phyloP scores from a whole-genome alignment of 2,797 vertebrate genomes.

The Kryptopterus vitreolus region DNA sequence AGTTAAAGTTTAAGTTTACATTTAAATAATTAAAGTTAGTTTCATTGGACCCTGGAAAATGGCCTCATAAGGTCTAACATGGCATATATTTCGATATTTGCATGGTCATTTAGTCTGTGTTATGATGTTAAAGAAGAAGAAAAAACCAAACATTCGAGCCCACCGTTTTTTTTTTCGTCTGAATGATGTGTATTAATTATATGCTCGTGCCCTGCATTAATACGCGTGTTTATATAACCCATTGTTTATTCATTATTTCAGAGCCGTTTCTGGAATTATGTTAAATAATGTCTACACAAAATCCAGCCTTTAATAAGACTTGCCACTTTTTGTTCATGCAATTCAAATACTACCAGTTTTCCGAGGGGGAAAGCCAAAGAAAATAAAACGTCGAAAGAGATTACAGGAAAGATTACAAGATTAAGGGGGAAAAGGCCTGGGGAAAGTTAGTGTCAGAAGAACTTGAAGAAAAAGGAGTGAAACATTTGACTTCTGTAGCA shows the following conservation, averaged over 20 bases:
- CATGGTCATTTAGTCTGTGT: neutral
- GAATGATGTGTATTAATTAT: slow-evolving; percentile 76
- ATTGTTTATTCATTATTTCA: slow-evolving; percentile 84
- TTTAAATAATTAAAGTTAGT: too few relatives aligned
- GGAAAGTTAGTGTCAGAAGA: neutral
- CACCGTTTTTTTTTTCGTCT: slow-evolving; percentile 48
- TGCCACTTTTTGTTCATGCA: slow-evolving; percentile 80
- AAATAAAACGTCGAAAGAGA: slow-evolving; percentile 54
- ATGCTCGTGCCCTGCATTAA: slow-evolving; percentile 78
- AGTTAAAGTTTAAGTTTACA: neutral
- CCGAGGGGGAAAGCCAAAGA: slow-evolving; percentile 72
- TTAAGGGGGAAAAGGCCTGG: slow-evolving; percentile 2
- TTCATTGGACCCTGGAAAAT: neutral
- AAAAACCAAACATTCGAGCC: neutral
- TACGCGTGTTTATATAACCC: slow-evolving; percentile 77
- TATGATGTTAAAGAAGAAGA: neutral
- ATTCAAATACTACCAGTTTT: slow-evolving; percentile 76
- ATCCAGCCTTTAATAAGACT: slow-evolving; percentile 77
- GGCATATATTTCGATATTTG: neutral
- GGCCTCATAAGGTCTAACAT: neutral
- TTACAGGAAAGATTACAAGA: slow-evolving; percentile 40
- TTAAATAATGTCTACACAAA: slow-evolving; percentile 81
- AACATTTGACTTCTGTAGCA: neutral
- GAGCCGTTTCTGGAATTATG: slow-evolving; percentile 78
- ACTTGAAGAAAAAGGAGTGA: neutral